A percentile compares a stretch with the other conserved stretches of the same genome.
These are phyloP conservation scores for Syrista parreyssii DNA, from an alignment of 2,888 invertebrate genomes.

Conservation along the genomic window DNA sequence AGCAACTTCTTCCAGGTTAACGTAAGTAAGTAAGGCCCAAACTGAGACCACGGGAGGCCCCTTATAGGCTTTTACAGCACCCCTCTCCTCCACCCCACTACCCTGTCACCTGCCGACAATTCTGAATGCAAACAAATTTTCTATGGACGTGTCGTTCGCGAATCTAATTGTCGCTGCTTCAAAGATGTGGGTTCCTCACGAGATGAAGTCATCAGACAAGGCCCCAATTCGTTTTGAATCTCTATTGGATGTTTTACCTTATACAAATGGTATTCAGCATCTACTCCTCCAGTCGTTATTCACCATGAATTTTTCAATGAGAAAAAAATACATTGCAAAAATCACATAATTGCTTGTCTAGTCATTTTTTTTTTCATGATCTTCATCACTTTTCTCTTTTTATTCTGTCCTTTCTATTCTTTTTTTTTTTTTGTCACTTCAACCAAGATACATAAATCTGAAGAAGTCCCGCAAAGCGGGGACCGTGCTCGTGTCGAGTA, in stretches of 20 bases:
- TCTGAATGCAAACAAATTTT: slow-evolving; percentile 64
- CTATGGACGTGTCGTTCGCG: slow-evolving; percentile 51
- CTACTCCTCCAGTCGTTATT: slow-evolving; percentile 5
- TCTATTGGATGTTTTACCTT: not conserved
- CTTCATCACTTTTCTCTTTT: slow-evolving; percentile 20
- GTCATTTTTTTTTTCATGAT: slow-evolving; percentile 2
- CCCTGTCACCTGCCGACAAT: slow-evolving; percentile 53
- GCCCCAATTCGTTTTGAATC: slow-evolving; percentile 56
- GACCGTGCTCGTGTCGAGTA: not conserved
- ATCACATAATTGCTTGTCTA: not conserved
- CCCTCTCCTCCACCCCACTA: not conserved
- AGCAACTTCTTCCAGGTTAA: slow-evolving; percentile 1
- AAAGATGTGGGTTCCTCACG: not conserved
- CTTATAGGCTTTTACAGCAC: not conserved
- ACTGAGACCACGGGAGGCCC: not conserved
- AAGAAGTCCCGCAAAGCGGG: slow-evolving; percentile 2
- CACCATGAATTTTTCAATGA: slow-evolving; percentile 20
- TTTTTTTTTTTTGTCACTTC: slow-evolving; percentile 19
- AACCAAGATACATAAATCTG: slow-evolving; percentile 14
- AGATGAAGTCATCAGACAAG: slow-evolving; percentile 42
- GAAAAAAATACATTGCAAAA: not conserved
- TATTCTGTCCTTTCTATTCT: slow-evolving; percentile 18
- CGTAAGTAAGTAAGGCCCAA: not conserved
- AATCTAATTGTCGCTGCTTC: slow-evolving; percentile 52
- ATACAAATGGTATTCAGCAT: not conserved